Base-by-base conservation (phyloP, 2,888 invertebrate species). In the Acrobasis consociella region DNA sequence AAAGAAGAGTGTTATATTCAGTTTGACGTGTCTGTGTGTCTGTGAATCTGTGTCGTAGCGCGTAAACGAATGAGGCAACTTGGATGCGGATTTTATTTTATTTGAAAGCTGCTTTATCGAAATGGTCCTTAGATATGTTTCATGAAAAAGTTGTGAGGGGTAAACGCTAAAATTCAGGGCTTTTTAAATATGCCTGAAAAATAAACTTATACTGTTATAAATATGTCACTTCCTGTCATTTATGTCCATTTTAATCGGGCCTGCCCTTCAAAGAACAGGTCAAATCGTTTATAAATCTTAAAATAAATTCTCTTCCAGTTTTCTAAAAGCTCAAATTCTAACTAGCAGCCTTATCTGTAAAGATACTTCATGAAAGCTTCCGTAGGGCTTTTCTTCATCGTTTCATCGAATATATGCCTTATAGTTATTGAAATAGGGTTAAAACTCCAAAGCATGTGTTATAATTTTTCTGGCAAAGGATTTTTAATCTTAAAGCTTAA, bases 231-330 rank as follows among this genome's bases (percentile, higher is more conserved):
- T 52, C 22, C n/a, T 52, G n/a, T 5, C 22, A 52, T 52, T 52
- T 31, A 52, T 64, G 58, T 64, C 58, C 62, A 60, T 65, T 63
- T 46, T 38, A 58, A 37, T 22, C 38, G 51, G 62, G 42, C 49
- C 65, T 61, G 60, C 60, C 58, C 17, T 31, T 62, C 66, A 68
- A 64, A 60, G 56, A 56, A 62, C 68, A 68, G 62, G 51, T 51
- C 50, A 38, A 60, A 60, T 60, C 58, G 46, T 49, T 58, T 51
- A 38, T 51, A 8, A 42, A 60, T 15, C 7, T 5, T 17, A 51
- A 51, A 60, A 51, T 17, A 10, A 10, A 60, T 13, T 51, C 39
- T 39, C 42, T 42, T 1, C 1, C 11, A 5, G 51, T 1, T 1
- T 13, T 0, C 7, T 42, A 22, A 60, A 60, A 38, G 60, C 16